phyloP scores from a whole-genome alignment of 1,140 invertebrate species.

The Drosophila guanche region DNA sequence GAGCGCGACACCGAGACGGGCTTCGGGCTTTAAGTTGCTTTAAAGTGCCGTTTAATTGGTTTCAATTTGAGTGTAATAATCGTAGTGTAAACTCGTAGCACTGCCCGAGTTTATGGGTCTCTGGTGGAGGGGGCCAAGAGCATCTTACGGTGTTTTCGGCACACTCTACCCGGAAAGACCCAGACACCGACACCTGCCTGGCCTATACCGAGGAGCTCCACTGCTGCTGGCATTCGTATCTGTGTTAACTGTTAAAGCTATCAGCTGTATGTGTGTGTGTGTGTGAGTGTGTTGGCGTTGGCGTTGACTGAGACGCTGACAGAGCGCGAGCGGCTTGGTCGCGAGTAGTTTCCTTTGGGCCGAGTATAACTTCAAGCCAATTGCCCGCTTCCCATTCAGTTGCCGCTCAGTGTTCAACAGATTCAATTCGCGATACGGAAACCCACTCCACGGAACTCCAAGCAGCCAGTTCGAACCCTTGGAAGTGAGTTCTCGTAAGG shows the following conservation, averaged over 20 bases:
- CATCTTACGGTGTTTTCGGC: conserved; percentile 31
- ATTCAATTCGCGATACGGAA: conserved; percentile 56
- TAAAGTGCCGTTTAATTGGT: conserved; percentile 57
- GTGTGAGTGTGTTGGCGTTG: conserved; percentile 4
- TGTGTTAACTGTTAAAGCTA: too few species aligned
- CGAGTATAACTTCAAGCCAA: conserved; percentile 80
- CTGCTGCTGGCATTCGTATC: too few species aligned
- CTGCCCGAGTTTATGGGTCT: conserved; percentile 16
- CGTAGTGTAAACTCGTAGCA: neutral
- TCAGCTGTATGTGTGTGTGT: conserved; percentile 4
- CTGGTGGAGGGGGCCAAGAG: conserved; percentile 21
- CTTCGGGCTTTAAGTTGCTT: neutral
- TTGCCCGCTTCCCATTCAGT: conserved; percentile 72
- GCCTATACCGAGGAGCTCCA: conserved; percentile 33
- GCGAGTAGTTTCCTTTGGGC: conserved; percentile 68
- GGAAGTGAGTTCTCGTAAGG: conserved; percentile 35
- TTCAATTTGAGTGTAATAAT: conserved; percentile 44
- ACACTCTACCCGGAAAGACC: conserved; percentile 42
- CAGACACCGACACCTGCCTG: conserved; percentile 41
- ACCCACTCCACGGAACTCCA: conserved; percentile 22
- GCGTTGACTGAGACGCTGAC: conserved; percentile 18
- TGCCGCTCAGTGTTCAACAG: conserved; percentile 73
- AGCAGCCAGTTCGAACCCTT: conserved; percentile 18
- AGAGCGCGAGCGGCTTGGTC: conserved; percentile 17
- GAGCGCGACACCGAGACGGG: conserved; percentile 4